phyloP scores from a whole-genome alignment of 2,888 invertebrate species.

The Cerceris ruficornis region DNA sequence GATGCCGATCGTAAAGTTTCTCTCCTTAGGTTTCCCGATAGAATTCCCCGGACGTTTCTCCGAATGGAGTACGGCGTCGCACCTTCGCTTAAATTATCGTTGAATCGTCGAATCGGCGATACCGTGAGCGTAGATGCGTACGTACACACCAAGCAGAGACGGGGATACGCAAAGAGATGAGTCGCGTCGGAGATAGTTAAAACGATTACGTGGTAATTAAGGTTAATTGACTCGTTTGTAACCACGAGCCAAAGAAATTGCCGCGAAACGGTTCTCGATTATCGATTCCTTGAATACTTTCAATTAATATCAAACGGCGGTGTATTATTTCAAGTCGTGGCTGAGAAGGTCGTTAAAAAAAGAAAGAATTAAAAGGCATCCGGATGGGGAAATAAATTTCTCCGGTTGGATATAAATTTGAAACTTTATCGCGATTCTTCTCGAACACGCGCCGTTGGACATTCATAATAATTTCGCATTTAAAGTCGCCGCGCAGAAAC shows the following conservation, averaged over 20 bases:
- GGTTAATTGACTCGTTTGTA: slow-evolving; percentile 64
- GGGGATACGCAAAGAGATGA: slow-evolving; percentile 42
- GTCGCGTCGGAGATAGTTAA: slow-evolving; percentile 51
- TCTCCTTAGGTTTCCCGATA: slow-evolving; percentile 30
- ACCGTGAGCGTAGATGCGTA: slow-evolving; percentile 18
- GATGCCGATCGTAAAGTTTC: slow-evolving; percentile 48
- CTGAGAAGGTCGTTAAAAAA: slow-evolving; percentile 24
- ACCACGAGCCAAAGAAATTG: slow-evolving; percentile 27
- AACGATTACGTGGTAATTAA: slow-evolving; percentile 67
- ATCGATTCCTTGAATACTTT: slow-evolving; percentile 36
- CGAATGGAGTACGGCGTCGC: slow-evolving; percentile 14
- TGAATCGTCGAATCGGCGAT: slow-evolving; percentile 48
- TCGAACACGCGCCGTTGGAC: not conserved
- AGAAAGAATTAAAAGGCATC: not conserved
- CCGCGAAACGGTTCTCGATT: slow-evolving; percentile 41
- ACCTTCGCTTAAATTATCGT: slow-evolving; percentile 53
- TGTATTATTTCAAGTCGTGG: slow-evolving; percentile 18
- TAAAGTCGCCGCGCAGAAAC: not conserved
- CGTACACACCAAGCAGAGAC: not conserved
- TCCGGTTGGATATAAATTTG: not conserved
- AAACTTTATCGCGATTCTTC: slow-evolving; percentile 1
- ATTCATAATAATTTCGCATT: not conserved
- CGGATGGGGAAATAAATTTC: not conserved
- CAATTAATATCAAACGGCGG: slow-evolving; percentile 44
- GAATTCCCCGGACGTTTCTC: slow-evolving; percentile 34